phyloP scores from a whole-genome alignment of 2,888 invertebrate genomes.

The Nemurella pictetii region DNA sequence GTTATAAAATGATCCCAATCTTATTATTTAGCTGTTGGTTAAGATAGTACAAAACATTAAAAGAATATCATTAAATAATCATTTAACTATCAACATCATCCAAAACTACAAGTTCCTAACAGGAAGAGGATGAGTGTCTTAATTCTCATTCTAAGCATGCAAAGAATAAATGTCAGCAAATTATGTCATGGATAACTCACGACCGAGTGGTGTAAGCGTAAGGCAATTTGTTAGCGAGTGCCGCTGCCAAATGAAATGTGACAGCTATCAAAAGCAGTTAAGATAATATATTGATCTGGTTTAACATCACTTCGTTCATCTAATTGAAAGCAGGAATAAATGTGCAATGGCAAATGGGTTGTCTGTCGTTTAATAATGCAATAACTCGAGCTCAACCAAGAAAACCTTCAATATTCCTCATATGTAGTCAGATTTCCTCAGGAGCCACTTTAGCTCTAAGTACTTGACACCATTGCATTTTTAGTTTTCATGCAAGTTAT shows the following conservation, averaged over 20 bases:
- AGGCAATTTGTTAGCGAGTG: neutral
- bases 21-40: no score
- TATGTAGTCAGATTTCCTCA: neutral
- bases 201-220: neutral
- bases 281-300: neutral
- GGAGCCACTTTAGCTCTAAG: no score
- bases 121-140: neutral
- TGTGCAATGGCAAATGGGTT: neutral
- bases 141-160: neutral
- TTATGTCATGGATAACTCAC: neutral
- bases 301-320: neutral
- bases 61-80: no score
- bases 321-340: neutral
- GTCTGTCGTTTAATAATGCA: neutral
- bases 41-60: no score
- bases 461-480: no score
- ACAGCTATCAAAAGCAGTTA: neutral
- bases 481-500: no score
- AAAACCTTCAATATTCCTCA: neutral
- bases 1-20: no score
- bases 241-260: conserved; percentile 5
- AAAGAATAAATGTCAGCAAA: neutral
- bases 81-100: no score
- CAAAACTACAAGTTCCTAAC: neutral
- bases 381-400: neutral